Base-by-base conservation (phyloP, 2,113 vertebrate genomes). In the Mesitornis unicolor region DNA sequence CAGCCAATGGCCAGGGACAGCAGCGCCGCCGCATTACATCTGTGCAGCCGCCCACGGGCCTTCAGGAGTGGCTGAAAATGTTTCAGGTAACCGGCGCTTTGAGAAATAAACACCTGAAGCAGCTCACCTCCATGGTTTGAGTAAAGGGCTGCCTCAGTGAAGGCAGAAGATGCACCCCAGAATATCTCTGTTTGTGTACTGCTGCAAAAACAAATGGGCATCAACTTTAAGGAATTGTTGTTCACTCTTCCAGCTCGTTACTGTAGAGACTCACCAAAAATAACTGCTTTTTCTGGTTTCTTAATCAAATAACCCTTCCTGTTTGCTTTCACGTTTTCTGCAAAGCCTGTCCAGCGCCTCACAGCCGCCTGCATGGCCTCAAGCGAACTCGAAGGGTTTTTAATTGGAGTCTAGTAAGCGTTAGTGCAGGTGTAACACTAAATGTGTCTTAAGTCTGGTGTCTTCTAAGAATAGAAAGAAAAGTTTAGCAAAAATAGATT, bases 51-150 rank as follows among this genome's bases (percentile, higher is more conserved):
- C 99, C 99, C 2, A 98, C 99, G 4, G 99, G 99, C 97, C 99
- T 99, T 83, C 99, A 99, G 91, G 99, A 99, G 96, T 99, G 99
- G 99, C 99, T 99, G 97, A 99, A 99, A 90, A 99, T 99, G 97
- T 99, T 99, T 98, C 99, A 99, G 99, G 99, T 99, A 96, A 98
- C 88, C 29, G 6, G 31, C 50, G 42, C 64, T 45, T 74, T 43
- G 28, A 77, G 38, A 63, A 57, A 54, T 12, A 24, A 51, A 10
- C 28, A 21, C 6, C 53, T 68, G 71, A 19, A 61, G 65, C 75
- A 56, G 2, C 51, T 93, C 15, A 5, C 54, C 43, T 48, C n/a
- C 11, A 0, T 25, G 70, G 36, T 31, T 80, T 24, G 36, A 79
- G 51, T 16, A 24, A 36, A 45, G 68, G 28, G 29, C 51, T n/a